Evolutionary conservation across 2,888 invertebrate species (phyloP).

Genomic region (Drosophila mercatorum): DNA sequence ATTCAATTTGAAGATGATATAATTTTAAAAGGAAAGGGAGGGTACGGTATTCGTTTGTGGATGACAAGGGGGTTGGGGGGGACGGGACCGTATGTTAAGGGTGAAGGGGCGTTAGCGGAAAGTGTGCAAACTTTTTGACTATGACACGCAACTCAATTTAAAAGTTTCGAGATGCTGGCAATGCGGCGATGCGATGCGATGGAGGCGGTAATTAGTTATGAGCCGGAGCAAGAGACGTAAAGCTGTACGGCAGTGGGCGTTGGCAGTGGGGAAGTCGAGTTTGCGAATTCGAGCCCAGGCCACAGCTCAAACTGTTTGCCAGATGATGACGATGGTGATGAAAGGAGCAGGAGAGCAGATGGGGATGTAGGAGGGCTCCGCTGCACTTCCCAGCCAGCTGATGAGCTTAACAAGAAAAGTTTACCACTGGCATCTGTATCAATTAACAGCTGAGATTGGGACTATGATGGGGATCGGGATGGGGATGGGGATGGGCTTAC

Average conservation of each 20-base stretch:
- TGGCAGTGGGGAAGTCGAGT: neutral
- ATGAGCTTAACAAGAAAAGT: conserved; percentile 25
- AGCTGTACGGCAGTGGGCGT: neutral
- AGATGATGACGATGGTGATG: neutral
- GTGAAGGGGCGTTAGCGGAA: neutral
- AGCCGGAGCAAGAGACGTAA: conserved; percentile 5
- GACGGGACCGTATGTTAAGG: neutral
- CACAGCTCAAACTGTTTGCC: conserved; percentile 5
- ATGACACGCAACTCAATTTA: conserved; percentile 32
- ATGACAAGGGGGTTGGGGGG: neutral
- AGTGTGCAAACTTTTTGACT: conserved; percentile 29
- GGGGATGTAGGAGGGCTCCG: neutral
- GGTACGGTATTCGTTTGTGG: too few relatives aligned
- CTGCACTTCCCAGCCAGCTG: conserved; percentile 11
- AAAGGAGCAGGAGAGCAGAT: neutral
- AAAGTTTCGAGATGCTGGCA: conserved; percentile 31
- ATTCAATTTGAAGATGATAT: too few relatives aligned
- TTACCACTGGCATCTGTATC: conserved; percentile 3
- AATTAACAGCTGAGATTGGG: neutral
- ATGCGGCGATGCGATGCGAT: conserved; percentile 19
- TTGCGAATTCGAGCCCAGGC: neutral
- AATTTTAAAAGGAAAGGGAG: too few relatives aligned
- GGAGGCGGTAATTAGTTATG: conserved; percentile 32
- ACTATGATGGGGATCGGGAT: neutral
- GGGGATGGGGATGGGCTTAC: neutral